These are phyloP conservation scores for Okapia johnstoni DNA, from an alignment of 2,113 vertebrate genomes.

Conservation along the genomic window DNA sequence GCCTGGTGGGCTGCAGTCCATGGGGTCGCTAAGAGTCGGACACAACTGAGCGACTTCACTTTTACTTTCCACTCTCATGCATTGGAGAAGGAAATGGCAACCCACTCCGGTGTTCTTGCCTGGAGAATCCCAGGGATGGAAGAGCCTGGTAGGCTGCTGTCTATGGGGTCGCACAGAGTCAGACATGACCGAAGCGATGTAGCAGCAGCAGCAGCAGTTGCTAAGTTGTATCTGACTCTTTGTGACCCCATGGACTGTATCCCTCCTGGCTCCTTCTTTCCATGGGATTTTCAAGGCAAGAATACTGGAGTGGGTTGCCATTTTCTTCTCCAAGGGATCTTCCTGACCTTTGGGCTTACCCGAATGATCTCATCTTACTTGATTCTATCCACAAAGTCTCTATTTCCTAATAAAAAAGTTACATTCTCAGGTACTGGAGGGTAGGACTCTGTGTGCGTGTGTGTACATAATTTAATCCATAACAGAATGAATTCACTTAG, in stretches of 20 bases:
- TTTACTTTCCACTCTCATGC: too few species aligned
- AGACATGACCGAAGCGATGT: too few species aligned
- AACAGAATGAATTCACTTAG: neutral
- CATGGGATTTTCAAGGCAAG: neutral
- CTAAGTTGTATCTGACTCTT: neutral
- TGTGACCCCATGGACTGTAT: neutral
- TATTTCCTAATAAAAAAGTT: neutral
- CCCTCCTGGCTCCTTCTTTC: neutral
- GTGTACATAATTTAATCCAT: neutral
- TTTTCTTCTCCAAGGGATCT: neutral
- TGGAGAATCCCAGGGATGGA: too few species aligned
- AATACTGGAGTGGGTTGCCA: neutral
- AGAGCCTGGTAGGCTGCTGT: too few species aligned
- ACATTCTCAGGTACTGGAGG: neutral
- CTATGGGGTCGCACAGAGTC: too few species aligned
- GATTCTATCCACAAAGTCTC: neutral
- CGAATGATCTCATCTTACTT: neutral
- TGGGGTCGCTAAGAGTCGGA: too few species aligned
- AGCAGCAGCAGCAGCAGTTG: neutral
- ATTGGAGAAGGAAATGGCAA: too few species aligned
- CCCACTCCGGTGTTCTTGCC: too few species aligned
- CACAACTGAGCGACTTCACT: too few species aligned
- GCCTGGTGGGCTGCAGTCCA: too few species aligned
- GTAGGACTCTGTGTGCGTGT: neutral
- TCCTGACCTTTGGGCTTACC: neutral